Conservation (phyloP, 2,797 vertebrate genomes). For the Fringilla coelebs region DNA sequence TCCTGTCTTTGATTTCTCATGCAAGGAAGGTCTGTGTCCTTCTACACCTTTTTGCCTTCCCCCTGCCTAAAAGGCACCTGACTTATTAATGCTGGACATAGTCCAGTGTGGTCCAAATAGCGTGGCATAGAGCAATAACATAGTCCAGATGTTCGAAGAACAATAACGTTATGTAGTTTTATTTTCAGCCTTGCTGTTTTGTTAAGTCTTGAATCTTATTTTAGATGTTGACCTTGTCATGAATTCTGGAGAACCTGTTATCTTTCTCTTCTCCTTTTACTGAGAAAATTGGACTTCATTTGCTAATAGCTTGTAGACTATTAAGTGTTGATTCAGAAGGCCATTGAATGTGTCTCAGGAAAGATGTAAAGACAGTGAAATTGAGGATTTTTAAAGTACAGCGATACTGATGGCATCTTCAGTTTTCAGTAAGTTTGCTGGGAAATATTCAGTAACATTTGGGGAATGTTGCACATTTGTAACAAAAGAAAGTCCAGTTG, state of each 20-base stretch:
- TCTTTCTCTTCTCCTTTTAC: not conserved
- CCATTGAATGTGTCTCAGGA: not conserved
- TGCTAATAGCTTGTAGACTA: not conserved
- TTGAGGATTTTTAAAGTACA: not conserved
- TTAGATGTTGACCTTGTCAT: not conserved
- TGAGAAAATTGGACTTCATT: not conserved
- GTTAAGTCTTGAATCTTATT: not conserved
- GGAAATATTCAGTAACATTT: not conserved
- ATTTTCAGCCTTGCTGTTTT: not conserved
- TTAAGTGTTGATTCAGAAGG: not conserved
- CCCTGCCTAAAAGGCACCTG: not conserved
- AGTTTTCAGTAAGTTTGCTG: not conserved
- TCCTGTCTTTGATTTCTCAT: not conserved
- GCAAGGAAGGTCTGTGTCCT: not conserved
- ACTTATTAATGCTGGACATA: not conserved
- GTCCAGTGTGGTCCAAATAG: not conserved
- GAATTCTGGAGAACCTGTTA: not conserved
- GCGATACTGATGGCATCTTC: not conserved
- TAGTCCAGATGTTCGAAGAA: not conserved
- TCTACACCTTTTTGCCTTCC: not conserved
- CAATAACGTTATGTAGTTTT: accelerated
- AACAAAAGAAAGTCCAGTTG: not conserved
- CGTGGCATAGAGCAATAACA: not conserved
- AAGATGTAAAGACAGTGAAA: not conserved
- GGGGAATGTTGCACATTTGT: not conserved